Percentiles rank a stretch among this genome's conserved stretches.
These are phyloP conservation scores for Diploptera punctata DNA, from an alignment of 2,888 invertebrate species.

Conservation along the genomic window DNA sequence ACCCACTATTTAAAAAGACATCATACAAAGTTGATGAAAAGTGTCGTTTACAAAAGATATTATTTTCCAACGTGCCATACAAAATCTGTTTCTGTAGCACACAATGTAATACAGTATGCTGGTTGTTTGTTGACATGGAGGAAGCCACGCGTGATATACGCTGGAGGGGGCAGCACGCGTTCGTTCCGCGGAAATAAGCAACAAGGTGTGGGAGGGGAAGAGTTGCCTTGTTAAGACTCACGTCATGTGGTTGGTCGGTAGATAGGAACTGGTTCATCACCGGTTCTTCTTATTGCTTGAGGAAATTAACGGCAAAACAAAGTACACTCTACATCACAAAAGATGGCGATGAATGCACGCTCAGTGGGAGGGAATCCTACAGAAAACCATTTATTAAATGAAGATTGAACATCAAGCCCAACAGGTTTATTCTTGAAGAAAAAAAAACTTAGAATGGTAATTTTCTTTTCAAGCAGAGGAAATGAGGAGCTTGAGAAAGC, in stretches of 20 bases:
- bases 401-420: neutral
- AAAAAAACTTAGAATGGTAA: too few species aligned
- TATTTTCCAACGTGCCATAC: too few species aligned
- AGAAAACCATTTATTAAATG: neutral
- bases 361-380: neutral
- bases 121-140: neutral
- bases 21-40: too few species aligned
- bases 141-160: neutral
- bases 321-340: neutral
- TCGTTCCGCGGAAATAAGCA: slow-evolving; percentile 15
- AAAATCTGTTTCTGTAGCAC: too few species aligned
- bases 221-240: neutral
- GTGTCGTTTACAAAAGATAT: too few species aligned
- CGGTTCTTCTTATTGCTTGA: neutral
- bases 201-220: neutral
- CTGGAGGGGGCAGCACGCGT: neutral
- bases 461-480: too few species aligned
- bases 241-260: neutral
- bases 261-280: slow-evolving; percentile 12
- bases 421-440: too few species aligned
- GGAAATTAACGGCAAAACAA: slow-evolving; percentile 12
- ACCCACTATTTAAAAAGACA: too few species aligned
- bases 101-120: too few species aligned
- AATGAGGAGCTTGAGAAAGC: too few species aligned
- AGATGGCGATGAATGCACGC: neutral